phyloP scores from a whole-genome alignment of 1,140 invertebrate genomes.

The Drosophila bifasciata region DNA sequence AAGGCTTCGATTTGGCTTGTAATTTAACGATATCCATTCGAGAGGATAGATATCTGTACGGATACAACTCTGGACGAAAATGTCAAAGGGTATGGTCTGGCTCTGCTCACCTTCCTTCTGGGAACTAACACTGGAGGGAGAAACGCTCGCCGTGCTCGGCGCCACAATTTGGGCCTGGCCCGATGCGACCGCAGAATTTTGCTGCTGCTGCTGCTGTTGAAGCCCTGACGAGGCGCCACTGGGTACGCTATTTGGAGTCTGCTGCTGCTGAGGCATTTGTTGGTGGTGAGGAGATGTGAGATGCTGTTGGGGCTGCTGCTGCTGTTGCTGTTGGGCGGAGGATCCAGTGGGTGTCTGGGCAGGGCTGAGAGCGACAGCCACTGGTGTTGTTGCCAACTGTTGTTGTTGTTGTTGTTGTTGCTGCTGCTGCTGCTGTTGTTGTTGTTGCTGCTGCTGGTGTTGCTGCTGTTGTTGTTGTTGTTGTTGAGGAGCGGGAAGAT shows the following conservation, averaged over 20 bases:
- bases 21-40: no score
- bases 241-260: conserved; percentile 60
- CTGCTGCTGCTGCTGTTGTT: conserved; percentile 52
- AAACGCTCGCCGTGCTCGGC: conserved; percentile 83
- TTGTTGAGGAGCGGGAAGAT: conserved; percentile 65
- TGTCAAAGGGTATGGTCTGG: background rate
- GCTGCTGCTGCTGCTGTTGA: conserved; percentile 76
- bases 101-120: conserved; percentile 82
- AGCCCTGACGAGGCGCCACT: conserved; percentile 69
- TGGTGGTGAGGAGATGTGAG: conserved; percentile 81
- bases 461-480: conserved; percentile 58
- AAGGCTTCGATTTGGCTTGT: no score
- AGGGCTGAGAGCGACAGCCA: conserved; percentile 74
- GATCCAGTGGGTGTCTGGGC: conserved; percentile 72
- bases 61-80: no score
- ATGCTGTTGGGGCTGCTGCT: conserved; percentile 58
- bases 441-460: conserved; percentile 65
- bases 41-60: no score
- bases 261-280: conserved; percentile 71
- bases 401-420: conserved; percentile 69
- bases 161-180: conserved; percentile 83
- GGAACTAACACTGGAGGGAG: conserved; percentile 84
- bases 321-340: conserved; percentile 65
- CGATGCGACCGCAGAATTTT: conserved; percentile 77
- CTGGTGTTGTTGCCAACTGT: conserved; percentile 69